Evolutionary conservation across 2,888 invertebrate species (phyloP), one percentile per base, ranked within the genome.

Genomic region (Rhingia rostrata): DNA sequence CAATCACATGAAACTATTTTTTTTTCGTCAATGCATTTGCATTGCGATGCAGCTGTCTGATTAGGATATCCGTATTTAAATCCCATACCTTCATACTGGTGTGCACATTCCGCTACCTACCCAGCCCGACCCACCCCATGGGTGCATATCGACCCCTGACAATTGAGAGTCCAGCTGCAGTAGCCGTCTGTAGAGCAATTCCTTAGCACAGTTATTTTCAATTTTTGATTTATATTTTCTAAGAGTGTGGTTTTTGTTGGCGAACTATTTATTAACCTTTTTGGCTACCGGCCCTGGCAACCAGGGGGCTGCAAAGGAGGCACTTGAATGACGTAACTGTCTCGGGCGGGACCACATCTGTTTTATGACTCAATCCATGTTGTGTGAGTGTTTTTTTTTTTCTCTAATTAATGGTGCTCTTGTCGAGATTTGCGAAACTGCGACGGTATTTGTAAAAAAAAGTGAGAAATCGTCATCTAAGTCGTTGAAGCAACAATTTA

Each of bases 1-100:
- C 41, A 33, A 63, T 61, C 7, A 35, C 45, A 30, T n/a, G 4
- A 67, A 37, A 35, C 30, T 45, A 51, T 22, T 22, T 22, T 22
- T n/a, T 22, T 1, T 54, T 70, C 41, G 30, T 45, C 56, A 12
- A 37, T 51, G 30, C 47, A 49, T 72, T 51, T 51, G 30, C 47
- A 49, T 72, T 51, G 51, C 61, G 67, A 67, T 72, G 82, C 82
- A 82, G 78, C 61, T 73, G 66, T 82, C 53, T 69, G 39, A 53
- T 51, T 66, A 49, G 51, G 58, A 64, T 63, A 74, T 77, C 66
- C 66, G 66, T 66, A 64, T 77, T 77, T 41, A 39, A 39, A 53
- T 64, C 41, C 6, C 43, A 64, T 64, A 14, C 63, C 63, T 22
- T 47, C 14, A 49, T 45, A 64, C 10, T 10, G 6, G 10, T 22